These are phyloP conservation scores for Amazonetta brasiliensis DNA, from an alignment of 2,797 vertebrate species.

Conservation along the genomic window DNA sequence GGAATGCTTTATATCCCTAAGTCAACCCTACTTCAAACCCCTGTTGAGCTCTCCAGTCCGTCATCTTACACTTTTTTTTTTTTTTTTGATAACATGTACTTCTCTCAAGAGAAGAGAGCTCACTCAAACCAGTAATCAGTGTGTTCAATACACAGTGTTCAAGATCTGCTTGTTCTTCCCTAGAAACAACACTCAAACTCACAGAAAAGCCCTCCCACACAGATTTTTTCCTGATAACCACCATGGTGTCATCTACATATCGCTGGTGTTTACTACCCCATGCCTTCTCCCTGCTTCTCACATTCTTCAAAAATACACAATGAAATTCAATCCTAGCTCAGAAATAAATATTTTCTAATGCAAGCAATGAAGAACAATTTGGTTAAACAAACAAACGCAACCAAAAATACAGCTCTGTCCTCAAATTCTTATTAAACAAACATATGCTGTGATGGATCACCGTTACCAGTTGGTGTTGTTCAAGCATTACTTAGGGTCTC, in stretches of 20 bases:
- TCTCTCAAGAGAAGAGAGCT: not conserved
- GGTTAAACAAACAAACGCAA: not conserved
- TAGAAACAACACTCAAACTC: not conserved
- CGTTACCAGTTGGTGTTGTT: not conserved
- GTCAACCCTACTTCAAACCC: not conserved
- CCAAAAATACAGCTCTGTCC: not conserved
- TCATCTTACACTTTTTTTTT: not conserved
- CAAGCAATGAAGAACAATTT: not conserved
- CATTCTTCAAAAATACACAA: not conserved
- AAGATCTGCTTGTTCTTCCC: not conserved
- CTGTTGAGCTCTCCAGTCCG: not conserved
- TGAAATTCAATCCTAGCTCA: not conserved
- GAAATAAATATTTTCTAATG: not conserved
- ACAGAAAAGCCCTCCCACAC: not conserved
- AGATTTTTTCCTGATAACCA: not conserved
- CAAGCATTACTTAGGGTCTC: not conserved
- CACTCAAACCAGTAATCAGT: not conserved
- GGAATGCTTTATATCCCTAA: constrained; percentile 2
- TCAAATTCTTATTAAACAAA: not conserved
- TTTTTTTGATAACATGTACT: not conserved
- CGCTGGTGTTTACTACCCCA: not conserved
- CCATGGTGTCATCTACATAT: not conserved
- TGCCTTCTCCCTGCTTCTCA: not conserved
- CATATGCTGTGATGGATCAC: not conserved
- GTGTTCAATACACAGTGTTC: not conserved